Evolutionary conservation across 2,888 invertebrate genomes (phyloP), one percentile per base, ranked within the genome.

Genomic region (Pollenia griseotomentosa): DNA sequence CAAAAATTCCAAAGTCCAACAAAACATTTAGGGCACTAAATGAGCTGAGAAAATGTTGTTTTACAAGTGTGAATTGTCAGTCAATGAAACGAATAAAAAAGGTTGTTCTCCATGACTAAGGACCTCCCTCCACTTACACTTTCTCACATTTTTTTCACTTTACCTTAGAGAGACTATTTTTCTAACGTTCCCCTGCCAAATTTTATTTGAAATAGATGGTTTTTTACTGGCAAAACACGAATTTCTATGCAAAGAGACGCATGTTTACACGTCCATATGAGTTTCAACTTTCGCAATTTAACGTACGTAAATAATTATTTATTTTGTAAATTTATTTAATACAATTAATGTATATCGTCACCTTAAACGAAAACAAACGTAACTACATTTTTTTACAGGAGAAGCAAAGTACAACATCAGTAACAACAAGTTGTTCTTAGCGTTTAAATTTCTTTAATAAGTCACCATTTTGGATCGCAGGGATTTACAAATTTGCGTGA

Each of bases 21-120:
- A 65, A 40, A 55, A 65, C 19, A 40, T 65, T 65, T 65, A 2
- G 33, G 40, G n/a, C 71, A 63, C 85, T 84, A 86, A 88, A 88
- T 87, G 81, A 71, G 59, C 88, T 85, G 81, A 81, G 82, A 88
- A 88, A 87, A 84, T 75, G 40, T 53, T 88, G 63, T 68, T 84
- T 83, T 71, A 84, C 79, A 77, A 83, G 87, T 87, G 83, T 85
- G 84, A 87, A 87, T 88, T 85, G 74, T 85, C 83, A 71, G 75
- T 48, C 65, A 59, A 68, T 83, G 74, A 55, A 77, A 51, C 63
- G 42, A 40, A 16, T 6, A 19, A 73, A 42, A 74, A 19, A 66
- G 51, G 7, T 63, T 65, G 8, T 59, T 6, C 12, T 14, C 2
- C 23, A 6, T 9, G 12, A 11, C 57, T 19, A 10, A 11, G 11